Evolutionary conservation across 2,888 invertebrate genomes (phyloP).

Genomic region (Venusia cambrica): DNA sequence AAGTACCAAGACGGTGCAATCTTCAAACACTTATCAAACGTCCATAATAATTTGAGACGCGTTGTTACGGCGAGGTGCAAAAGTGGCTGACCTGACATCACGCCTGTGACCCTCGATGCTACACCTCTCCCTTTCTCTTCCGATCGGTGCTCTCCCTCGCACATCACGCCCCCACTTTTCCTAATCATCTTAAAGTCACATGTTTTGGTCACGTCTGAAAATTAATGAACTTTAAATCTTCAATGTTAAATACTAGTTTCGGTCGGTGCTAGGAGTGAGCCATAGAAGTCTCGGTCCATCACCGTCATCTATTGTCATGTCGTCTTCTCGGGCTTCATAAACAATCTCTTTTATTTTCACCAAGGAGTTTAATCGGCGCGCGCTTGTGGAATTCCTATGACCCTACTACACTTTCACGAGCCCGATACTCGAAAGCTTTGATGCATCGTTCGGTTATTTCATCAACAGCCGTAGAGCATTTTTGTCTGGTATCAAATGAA

Average conservation of each 20-base stretch:
- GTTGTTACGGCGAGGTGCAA: conserved; percentile 82
- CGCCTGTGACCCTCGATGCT: conserved; percentile 75
- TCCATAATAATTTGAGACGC: conserved; percentile 82
- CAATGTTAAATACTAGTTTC: conserved; percentile 67
- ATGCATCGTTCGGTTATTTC: neutral
- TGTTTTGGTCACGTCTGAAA: conserved; percentile 65
- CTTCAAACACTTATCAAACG: conserved; percentile 79
- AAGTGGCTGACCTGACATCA: conserved; percentile 82
- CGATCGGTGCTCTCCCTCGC: conserved; percentile 54
- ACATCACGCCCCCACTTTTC: conserved; percentile 79
- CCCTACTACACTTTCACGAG: conserved; percentile 26
- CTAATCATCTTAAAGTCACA: conserved; percentile 77
- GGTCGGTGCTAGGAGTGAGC: conserved; percentile 47
- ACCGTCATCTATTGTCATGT: conserved; percentile 77
- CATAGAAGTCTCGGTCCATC: conserved; percentile 64
- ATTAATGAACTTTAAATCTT: conserved; percentile 77
- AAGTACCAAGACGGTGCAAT: conserved; percentile 76
- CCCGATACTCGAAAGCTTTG: neutral
- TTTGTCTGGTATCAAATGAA: neutral
- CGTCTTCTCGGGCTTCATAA: conserved; percentile 76
- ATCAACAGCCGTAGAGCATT: neutral
- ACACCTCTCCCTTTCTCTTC: conserved; percentile 53
- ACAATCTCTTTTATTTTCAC: conserved; percentile 80
- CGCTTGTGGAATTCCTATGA: conserved; percentile 69
- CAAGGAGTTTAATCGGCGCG: conserved; percentile 75